phyloP scores from a whole-genome alignment of 2,888 invertebrate genomes.

The Rhopalosiphum nymphaeae region DNA sequence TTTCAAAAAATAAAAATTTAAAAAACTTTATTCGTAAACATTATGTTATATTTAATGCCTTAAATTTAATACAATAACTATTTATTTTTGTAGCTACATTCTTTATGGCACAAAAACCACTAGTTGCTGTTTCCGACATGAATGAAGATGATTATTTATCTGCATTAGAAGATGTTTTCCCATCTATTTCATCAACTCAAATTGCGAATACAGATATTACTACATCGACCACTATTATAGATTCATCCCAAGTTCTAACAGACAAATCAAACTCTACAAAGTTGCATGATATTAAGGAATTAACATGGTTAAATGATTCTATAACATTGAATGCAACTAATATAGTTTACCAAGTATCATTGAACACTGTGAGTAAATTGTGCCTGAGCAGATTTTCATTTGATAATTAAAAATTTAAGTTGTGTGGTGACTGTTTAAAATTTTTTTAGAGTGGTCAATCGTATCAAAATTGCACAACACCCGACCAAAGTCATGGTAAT shows the following conservation, averaged over 20 bases:
- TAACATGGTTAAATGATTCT: constrained; percentile 40
- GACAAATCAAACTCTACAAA: not conserved
- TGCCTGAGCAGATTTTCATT: not conserved
- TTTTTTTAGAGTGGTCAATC: constrained; percentile 38
- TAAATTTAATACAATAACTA: too few species aligned
- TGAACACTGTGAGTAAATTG: constrained; percentile 38
- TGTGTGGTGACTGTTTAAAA: not conserved
- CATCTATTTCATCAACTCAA: too few species aligned
- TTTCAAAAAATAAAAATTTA: too few species aligned
- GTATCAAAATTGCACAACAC: constrained; percentile 58
- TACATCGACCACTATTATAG: not conserved
- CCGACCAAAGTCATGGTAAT: not conserved
- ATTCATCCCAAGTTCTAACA: not conserved
- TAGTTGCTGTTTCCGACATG: too few species aligned
- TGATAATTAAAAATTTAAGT: not conserved
- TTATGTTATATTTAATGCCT: not conserved
- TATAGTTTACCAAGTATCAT: constrained; percentile 39
- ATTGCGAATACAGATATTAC: too few species aligned
- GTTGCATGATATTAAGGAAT: not conserved
- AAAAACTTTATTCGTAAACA: not conserved
- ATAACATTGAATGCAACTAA: constrained; percentile 38
- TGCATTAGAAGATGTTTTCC: not conserved
- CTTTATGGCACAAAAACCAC: too few species aligned
- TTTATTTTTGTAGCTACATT: too few species aligned
- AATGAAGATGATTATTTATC: not conserved